Percentiles rank a stretch among this genome's conserved stretches.
Conservation (phyloP, 2,797 vertebrate genomes). For the Serranus cabrilla region DNA sequence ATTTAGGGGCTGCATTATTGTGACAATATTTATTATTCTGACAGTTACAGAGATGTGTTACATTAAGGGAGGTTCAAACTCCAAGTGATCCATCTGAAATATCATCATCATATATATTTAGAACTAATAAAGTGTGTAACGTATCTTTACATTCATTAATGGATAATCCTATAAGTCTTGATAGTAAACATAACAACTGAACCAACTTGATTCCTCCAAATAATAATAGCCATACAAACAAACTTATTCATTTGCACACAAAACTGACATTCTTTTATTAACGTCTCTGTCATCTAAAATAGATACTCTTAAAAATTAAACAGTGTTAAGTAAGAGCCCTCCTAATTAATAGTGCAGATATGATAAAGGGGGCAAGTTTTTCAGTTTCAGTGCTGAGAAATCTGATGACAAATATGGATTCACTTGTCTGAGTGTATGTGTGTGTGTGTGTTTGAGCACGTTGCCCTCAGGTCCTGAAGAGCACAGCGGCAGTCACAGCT, state of each 20-base stretch:
- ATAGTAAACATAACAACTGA: slow-evolving; percentile 35
- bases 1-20: slow-evolving; percentile 31
- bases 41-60: slow-evolving; percentile 60
- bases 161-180: slow-evolving; percentile 48
- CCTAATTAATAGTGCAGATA: slow-evolving; percentile 73
- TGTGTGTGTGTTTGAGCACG: slow-evolving; percentile 32
- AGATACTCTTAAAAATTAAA: slow-evolving; percentile 74
- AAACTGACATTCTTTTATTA: slow-evolving; percentile 71
- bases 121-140: slow-evolving; percentile 49
- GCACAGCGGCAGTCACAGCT: slow-evolving; percentile 93
- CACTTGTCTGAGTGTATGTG: slow-evolving; percentile 7
- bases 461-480: slow-evolving; percentile 92
- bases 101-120: slow-evolving; percentile 36
- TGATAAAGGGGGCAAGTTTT: slow-evolving; percentile 60
- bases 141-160: slow-evolving; percentile 76
- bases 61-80: slow-evolving; percentile 51
- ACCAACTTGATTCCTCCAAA: slow-evolving; percentile 38
- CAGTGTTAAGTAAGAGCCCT: slow-evolving; percentile 75
- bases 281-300: slow-evolving; percentile 71
- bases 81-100: slow-evolving; percentile 51
- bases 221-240: slow-evolving; percentile 43
- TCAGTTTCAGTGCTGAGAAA: slow-evolving; percentile 59
- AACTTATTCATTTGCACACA: slow-evolving; percentile 57
- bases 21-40: slow-evolving; percentile 63
- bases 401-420: slow-evolving; percentile 54